Conservation (phyloP, 2,113 vertebrate species). For the Thalassarche chlororhynchos region DNA sequence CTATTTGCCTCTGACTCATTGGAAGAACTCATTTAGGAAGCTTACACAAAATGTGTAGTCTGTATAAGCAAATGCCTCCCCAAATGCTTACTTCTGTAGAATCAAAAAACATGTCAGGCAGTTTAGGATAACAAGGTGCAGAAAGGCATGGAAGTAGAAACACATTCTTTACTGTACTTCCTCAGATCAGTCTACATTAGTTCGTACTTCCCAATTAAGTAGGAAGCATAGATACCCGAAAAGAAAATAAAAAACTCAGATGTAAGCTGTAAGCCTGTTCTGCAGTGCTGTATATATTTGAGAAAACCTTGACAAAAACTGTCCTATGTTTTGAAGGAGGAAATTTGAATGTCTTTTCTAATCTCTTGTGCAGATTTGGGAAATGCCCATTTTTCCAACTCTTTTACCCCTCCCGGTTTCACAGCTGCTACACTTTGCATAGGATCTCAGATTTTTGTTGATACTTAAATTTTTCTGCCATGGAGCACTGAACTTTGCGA, state of each 20-base stretch:
- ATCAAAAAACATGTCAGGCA: not conserved
- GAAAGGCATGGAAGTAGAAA: not conserved
- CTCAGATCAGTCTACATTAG: not conserved
- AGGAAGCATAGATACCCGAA: not conserved
- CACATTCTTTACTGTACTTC: not conserved
- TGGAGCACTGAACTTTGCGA: not conserved
- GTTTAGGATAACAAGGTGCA: not conserved
- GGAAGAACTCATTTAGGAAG: not conserved
- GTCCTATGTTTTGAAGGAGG: not conserved
- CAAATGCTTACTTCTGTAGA: not conserved
- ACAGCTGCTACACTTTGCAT: not conserved
- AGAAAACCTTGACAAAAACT: not conserved
- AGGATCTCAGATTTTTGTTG: not conserved
- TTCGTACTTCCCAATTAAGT: not conserved
- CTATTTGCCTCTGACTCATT: not conserved
- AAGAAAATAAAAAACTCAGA: no score
- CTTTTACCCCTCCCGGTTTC: not conserved
- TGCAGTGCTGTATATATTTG: not conserved
- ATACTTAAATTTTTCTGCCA: not conserved
- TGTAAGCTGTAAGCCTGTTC: not conserved
- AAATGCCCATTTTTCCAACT: not conserved
- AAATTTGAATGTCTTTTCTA: not conserved
- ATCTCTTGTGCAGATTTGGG: not conserved
- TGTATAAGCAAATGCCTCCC: not conserved
- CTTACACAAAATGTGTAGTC: not conserved